phyloP scores from a whole-genome alignment of 2,113 vertebrate species.

The Gobius niger region DNA sequence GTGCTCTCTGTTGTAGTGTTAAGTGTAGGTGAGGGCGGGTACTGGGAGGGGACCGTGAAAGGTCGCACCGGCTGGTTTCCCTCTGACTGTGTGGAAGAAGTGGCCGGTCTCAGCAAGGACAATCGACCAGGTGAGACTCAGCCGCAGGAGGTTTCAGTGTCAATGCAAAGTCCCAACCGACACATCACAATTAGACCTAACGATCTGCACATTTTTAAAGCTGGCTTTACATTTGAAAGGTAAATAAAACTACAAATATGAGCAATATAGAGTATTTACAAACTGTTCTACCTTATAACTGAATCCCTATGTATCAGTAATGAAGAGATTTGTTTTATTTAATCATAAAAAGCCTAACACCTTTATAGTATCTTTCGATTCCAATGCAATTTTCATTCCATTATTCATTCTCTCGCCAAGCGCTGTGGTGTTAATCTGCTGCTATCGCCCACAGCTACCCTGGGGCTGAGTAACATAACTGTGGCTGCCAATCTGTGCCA shows the following conservation, averaged over 20 bases:
- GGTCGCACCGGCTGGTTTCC: conserved; percentile 91
- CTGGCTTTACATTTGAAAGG: not conserved
- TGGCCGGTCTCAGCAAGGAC: conserved; percentile 80
- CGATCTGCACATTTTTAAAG: not conserved
- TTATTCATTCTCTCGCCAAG: too few relatives aligned
- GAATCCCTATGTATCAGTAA: too few relatives aligned
- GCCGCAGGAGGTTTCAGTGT: not conserved
- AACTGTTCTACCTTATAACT: not conserved
- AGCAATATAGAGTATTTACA: not conserved
- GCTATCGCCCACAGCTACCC: too few relatives aligned
- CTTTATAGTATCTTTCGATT: too few relatives aligned
- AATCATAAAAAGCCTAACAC: too few relatives aligned
- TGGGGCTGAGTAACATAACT: too few relatives aligned
- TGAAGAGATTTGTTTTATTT: too few relatives aligned
- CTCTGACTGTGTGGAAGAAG: conserved; percentile 89
- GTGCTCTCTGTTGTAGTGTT: conserved; percentile 73
- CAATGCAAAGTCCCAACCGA: not conserved
- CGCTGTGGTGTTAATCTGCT: too few relatives aligned
- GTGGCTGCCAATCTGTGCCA: too few relatives aligned
- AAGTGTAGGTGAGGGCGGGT: conserved; percentile 90
- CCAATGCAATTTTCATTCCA: too few relatives aligned
- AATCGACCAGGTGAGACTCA: conserved; percentile 79
- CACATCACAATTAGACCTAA: too few relatives aligned
- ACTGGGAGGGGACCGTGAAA: conserved; percentile 91
- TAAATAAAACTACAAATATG: not conserved